These are phyloP conservation scores for Polylopha cassiicola DNA, from an alignment of 2,888 invertebrate genomes.

Conservation along the genomic window DNA sequence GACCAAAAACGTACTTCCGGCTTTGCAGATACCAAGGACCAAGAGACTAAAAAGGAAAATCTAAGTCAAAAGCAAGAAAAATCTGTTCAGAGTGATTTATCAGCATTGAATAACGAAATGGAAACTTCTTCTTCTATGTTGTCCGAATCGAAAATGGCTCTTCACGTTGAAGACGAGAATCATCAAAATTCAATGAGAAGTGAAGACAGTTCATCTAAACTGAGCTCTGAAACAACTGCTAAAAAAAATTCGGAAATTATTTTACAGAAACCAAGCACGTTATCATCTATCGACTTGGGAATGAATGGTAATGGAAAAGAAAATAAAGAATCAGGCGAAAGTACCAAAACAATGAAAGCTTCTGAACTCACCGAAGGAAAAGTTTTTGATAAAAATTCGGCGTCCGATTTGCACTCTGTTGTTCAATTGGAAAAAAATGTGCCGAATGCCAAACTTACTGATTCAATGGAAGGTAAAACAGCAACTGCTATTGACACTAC, in stretches of 20 bases:
- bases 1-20: too few relatives aligned
- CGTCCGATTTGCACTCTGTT: not conserved
- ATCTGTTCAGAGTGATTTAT: not conserved
- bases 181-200: slow-evolving; percentile 7
- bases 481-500: slow-evolving; percentile 18
- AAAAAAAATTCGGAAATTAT: not conserved
- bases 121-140: slow-evolving; percentile 15
- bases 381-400: not conserved
- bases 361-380: too few relatives aligned
- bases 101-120: slow-evolving; percentile 13
- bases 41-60: slow-evolving; percentile 1
- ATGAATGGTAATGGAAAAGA: too few relatives aligned
- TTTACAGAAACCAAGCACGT: too few relatives aligned
- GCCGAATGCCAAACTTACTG: slow-evolving; percentile 14
- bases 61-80: slow-evolving; percentile 10
- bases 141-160: slow-evolving; percentile 3
- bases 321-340: too few relatives aligned
- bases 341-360: too few relatives aligned
- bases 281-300: too few relatives aligned
- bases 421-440: slow-evolving; percentile 18
- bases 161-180: slow-evolving; percentile 2
- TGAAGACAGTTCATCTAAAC: slow-evolving; percentile 1
- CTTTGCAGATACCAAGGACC: not conserved
- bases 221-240: too few relatives aligned
- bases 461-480: slow-evolving; percentile 16